A percentile compares a stretch with the other conserved stretches of the same genome.
These are phyloP conservation scores for Psittacula cyanocephala DNA, from an alignment of 2,113 vertebrate genomes.

Conservation along the genomic window DNA sequence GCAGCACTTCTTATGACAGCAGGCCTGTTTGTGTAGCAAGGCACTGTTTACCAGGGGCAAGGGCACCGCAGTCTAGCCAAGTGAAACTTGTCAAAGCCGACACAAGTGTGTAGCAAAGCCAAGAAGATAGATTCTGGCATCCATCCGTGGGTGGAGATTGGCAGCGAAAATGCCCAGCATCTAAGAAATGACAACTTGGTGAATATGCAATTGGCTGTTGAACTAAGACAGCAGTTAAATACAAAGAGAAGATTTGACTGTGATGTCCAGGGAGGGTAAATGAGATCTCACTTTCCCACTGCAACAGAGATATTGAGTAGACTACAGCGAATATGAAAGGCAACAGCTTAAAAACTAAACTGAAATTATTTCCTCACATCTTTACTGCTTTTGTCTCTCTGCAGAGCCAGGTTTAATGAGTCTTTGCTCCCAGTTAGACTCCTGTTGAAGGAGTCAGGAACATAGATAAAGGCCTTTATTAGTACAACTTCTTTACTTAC, in stretches of 20 bases:
- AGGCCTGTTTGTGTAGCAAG: not conserved
- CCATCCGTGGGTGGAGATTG: not conserved
- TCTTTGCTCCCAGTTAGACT: not conserved
- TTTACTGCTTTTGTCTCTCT: not conserved
- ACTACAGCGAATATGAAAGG: not conserved
- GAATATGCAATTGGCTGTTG: not conserved
- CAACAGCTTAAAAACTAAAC: not conserved
- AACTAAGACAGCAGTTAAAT: not conserved
- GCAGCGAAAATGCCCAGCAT: not conserved
- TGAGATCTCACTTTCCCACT: not conserved
- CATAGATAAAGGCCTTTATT: not conserved
- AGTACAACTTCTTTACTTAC: not conserved
- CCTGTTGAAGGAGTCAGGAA: not conserved
- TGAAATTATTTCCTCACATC: not conserved
- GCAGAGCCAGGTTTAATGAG: not conserved
- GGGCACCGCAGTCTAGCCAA: not conserved
- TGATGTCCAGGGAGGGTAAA: not conserved
- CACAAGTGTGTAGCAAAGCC: not conserved
- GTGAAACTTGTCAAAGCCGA: not conserved
- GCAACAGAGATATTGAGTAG: not conserved
- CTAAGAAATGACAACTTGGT: not conserved
- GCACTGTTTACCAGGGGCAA: not conserved
- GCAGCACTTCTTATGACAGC: not conserved
- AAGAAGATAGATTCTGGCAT: not conserved
- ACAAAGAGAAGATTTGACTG: not conserved